Percentiles rank a stretch among this genome's conserved stretches.
These are phyloP conservation scores for Chionoecetes opilio DNA, from an alignment of 1,140 invertebrate genomes.

Conservation along the genomic window DNA sequence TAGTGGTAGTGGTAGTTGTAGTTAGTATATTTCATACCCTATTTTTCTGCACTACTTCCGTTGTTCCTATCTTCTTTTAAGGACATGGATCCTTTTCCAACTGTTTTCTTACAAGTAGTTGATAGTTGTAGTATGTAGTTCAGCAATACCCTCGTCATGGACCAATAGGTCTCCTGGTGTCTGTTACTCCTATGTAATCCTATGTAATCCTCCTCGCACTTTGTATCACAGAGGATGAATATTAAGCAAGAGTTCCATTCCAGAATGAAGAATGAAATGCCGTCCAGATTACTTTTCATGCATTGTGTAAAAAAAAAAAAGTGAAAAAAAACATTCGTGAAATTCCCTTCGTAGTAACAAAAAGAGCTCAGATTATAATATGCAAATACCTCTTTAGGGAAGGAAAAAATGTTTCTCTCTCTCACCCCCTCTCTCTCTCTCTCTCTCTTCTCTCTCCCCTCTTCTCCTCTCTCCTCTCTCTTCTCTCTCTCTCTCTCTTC, in stretches of 20 bases:
- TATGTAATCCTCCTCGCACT: too few species aligned
- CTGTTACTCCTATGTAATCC: too few species aligned
- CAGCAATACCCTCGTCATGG: too few species aligned
- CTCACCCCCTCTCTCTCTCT: neutral
- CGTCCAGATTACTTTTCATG: neutral
- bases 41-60: too few species aligned
- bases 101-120: too few species aligned
- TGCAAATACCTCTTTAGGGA: constrained; percentile 19
- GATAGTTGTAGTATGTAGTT: too few species aligned
- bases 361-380: neutral
- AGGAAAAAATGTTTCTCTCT: neutral
- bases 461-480: neutral
- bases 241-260: neutral
- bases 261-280: neutral
- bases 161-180: too few species aligned
- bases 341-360: neutral
- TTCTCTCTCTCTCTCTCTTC: neutral
- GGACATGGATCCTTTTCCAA: too few species aligned
- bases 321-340: neutral
- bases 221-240: too few species aligned
- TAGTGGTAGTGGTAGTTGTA: too few species aligned
- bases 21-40: too few species aligned
- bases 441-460: neutral
- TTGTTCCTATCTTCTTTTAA: too few species aligned
- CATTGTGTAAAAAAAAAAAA: neutral